Evolutionary conservation across 1,140 invertebrate species (phyloP).

Genomic region (Drosophila kepulauana): DNA sequence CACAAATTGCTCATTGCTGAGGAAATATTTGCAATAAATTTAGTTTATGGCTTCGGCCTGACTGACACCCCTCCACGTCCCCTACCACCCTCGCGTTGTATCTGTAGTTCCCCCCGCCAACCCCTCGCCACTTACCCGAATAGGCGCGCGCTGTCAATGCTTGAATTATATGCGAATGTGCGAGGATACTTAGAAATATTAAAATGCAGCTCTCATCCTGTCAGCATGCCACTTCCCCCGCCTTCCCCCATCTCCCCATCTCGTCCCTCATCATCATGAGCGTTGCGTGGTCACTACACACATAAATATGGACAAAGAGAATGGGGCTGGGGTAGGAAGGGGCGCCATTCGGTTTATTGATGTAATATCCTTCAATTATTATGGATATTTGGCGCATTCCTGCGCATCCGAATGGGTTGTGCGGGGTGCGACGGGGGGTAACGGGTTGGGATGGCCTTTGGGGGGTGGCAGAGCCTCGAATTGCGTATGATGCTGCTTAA

Average conservation of each 20-base stretch:
- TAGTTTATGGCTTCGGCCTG: slow-evolving; percentile 79
- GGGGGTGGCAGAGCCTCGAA: background rate
- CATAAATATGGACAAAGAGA: slow-evolving; percentile 7
- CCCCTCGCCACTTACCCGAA: background rate
- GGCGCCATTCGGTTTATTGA: slow-evolving; percentile 69
- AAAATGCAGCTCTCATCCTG: slow-evolving; percentile 70
- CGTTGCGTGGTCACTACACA: slow-evolving; percentile 23
- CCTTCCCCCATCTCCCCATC: background rate
- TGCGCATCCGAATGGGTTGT: slow-evolving; percentile 49
- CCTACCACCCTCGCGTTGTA: background rate
- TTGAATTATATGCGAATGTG: slow-evolving; percentile 79
- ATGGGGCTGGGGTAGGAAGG: slow-evolving; percentile 2
- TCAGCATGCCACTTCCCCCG: slow-evolving; percentile 10
- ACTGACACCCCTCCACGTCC: slow-evolving; percentile 56
- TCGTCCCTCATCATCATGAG: no score
- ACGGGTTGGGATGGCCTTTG: background rate
- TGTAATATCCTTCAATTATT: slow-evolving; percentile 84
- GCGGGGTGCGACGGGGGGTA: slow-evolving; percentile 8
- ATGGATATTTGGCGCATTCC: slow-evolving; percentile 83
- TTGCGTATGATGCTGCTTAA: slow-evolving; percentile 60
- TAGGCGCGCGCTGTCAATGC: slow-evolving; percentile 73
- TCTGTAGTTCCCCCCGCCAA: background rate
- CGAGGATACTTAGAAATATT: slow-evolving; percentile 76
- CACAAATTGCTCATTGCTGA: slow-evolving; percentile 84
- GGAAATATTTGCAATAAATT: slow-evolving; percentile 85